Base-by-base conservation (phyloP, 1,140 invertebrate species). In the Geopemphigus sp. region DNA sequence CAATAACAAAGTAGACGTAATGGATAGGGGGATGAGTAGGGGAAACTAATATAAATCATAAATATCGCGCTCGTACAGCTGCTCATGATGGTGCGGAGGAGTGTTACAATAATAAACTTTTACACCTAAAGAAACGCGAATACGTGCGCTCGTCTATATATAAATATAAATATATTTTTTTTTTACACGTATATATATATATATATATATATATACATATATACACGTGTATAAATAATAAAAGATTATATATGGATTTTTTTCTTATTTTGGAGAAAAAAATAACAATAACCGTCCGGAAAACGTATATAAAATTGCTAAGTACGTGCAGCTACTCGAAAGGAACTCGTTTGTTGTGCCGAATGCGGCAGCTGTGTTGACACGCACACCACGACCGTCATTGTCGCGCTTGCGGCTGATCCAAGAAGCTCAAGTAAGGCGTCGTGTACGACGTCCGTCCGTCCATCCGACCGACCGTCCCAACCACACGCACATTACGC, bases 1-100 rank as follows among this genome's bases (percentile, higher is more conserved):
- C 66, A 68, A 68, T 47, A 68, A 68, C 66, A 68, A 68, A 47
- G 64, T 17, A 47, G 5, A 14, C 12, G 47, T 47, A 26, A 47
- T 22, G 47, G 8, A 39, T 8, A 8, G 32, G 32, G 3, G 32
- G 8, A 3, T 8, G 32, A 8, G 32, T 4, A 8, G 32, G 32
- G 8, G 32, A 8, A 4, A 3, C 3, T 39, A 4, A 32, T 6
- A 17, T 32, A 17, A 32, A 26, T 59, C 22, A 12, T 22, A 59
- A 26, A 61, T 61, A 68, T 47, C 4, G 5, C n/a, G 61, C 12
- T 17, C 19, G 63, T 29, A 39, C 14, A n/a, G 63, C 32, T 10
- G 61, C 26, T 32, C 8, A 17, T 10, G 29, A 26, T 29, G 61
- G 26, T 26, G 11, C 61, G 17, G 61, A 32, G 15, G 26, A 39